Percentiles rank a stretch among this genome's conserved stretches.
These are phyloP conservation scores for Rhinopomastus cyanomelas DNA, from an alignment of 2,113 vertebrate genomes.

Conservation along the genomic window DNA sequence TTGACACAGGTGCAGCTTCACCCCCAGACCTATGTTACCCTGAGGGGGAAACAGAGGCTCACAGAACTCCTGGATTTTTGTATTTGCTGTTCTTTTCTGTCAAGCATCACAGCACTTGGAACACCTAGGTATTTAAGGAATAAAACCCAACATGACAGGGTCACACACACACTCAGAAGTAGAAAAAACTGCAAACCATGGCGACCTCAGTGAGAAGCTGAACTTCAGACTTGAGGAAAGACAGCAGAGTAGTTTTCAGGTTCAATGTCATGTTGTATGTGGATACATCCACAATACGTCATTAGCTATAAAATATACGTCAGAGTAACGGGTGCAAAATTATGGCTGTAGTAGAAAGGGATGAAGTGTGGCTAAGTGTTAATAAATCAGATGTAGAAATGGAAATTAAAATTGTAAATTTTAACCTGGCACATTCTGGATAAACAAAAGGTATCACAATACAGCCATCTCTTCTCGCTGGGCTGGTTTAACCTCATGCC, in stretches of 20 bases:
- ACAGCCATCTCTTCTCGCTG: background rate
- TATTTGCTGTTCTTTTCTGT: background rate
- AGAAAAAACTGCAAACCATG: background rate
- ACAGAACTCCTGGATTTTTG: background rate
- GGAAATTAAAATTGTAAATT: constrained; percentile 57
- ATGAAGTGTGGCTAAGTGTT: background rate
- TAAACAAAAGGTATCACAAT: constrained; percentile 23
- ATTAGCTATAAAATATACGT: constrained; percentile 14
- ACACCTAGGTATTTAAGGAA: background rate
- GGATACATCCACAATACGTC: constrained; percentile 23
- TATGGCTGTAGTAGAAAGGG: background rate
- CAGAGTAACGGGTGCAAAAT: constrained; percentile 2
- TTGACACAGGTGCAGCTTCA: background rate
- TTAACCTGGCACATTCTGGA: background rate
- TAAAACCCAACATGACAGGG: background rate
- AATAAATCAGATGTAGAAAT: constrained; percentile 21
- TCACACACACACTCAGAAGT: background rate
- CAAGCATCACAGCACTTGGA: background rate
- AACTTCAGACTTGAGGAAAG: background rate
- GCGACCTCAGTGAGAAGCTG: background rate
- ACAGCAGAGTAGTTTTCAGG: constrained; percentile 27
- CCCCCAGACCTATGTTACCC: background rate
- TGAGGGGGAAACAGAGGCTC: background rate
- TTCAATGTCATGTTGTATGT: background rate
- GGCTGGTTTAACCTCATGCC: background rate